phyloP scores from a whole-genome alignment of 2,888 invertebrate species.

The Tromatobia lineatoria region DNA sequence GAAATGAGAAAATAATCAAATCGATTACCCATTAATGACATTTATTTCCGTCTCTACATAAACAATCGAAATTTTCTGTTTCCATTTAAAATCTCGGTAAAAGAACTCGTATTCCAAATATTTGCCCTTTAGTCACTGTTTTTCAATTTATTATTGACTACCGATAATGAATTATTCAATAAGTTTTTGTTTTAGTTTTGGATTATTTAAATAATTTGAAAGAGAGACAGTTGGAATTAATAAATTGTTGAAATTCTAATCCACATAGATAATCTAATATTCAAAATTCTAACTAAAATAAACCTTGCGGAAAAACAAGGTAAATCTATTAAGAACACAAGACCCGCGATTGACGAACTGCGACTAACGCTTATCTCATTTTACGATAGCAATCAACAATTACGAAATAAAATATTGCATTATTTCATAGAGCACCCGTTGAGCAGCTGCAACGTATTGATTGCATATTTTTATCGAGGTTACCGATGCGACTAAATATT shows the following conservation, averaged over 20 bases:
- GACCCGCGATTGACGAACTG: background rate
- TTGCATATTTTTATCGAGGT: conserved; percentile 7
- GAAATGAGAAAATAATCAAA: background rate
- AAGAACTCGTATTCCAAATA: background rate
- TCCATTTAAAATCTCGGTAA: background rate
- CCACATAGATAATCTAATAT: background rate
- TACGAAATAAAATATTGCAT: conserved; percentile 5
- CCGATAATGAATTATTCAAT: too few relatives aligned
- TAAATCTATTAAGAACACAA: background rate
- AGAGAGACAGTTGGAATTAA: background rate
- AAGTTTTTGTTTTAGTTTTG: too few relatives aligned
- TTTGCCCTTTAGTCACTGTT: background rate
- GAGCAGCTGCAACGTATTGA: conserved; percentile 6
- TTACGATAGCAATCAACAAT: conserved; percentile 1
- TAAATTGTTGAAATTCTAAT: background rate
- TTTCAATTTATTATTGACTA: too few relatives aligned
- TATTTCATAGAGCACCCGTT: conserved; percentile 30
- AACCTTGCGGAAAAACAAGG: background rate
- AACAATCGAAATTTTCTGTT: background rate
- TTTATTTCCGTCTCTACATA: conserved; percentile 10
- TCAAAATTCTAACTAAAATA: conserved; percentile 2
- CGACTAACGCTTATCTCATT: background rate
- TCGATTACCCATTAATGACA: background rate
- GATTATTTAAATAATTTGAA: too few relatives aligned
- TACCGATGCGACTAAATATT: conserved; percentile 11